Conservation (phyloP, 2,888 invertebrate species). For the Tetragonula carbonaria region DNA sequence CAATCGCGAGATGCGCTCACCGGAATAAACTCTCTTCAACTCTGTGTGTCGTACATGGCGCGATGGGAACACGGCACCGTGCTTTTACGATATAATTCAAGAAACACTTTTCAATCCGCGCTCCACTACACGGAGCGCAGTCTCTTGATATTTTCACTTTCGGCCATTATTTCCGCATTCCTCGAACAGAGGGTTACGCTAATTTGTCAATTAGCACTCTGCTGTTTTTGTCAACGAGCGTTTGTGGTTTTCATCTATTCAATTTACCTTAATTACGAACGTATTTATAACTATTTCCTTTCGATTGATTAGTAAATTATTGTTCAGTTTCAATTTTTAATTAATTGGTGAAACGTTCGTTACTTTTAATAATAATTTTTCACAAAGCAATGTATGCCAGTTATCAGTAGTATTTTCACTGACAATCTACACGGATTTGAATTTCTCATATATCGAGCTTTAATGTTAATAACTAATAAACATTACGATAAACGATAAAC, state of each 20-base stretch:
- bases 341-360: no score
- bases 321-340: no score
- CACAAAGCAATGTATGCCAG: no score
- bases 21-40: constrained; percentile 44
- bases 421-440: neutral
- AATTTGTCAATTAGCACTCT: neutral
- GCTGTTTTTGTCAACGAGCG: no score
- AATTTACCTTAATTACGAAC: no score
- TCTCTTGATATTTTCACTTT: constrained; percentile 40
- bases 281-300: no score
- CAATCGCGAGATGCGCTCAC: constrained; percentile 47
- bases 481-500: neutral
- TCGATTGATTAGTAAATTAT: no score
- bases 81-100: constrained; percentile 47
- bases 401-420: neutral
- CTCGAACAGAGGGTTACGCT: neutral
- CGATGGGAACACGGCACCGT: constrained; percentile 29
- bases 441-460: neutral
- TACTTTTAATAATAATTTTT: no score
- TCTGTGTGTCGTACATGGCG: constrained; percentile 31
- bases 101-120: constrained; percentile 35
- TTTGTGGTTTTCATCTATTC: neutral
- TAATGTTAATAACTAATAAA: neutral
- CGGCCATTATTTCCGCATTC: constrained; percentile 3
- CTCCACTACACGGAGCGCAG: neutral